These are phyloP conservation scores for Prionailurus bengalensis DNA, from an alignment of 2,113 vertebrate genomes.

Conservation along the genomic window DNA sequence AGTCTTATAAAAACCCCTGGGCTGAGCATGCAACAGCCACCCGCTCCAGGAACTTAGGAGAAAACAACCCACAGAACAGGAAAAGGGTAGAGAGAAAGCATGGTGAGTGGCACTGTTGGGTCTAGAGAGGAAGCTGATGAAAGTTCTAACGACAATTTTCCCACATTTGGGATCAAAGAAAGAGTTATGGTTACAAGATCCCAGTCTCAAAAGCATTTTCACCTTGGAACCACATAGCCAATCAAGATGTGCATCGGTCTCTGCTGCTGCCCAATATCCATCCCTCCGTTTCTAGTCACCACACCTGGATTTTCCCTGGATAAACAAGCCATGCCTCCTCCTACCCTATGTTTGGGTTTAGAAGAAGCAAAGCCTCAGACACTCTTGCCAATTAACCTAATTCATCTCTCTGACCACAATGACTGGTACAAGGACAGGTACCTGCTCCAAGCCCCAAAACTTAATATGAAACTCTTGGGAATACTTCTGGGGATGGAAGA, in stretches of 20 bases:
- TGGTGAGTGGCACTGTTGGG: not conserved
- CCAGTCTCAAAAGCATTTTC: not conserved
- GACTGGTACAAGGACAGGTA: not conserved
- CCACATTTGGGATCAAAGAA: not conserved
- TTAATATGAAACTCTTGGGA: not conserved
- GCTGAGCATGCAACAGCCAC: not conserved
- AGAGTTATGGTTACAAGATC: not conserved
- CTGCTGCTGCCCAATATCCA: not conserved
- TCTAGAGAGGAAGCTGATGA: not conserved
- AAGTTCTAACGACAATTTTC: not conserved
- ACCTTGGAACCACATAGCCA: not conserved
- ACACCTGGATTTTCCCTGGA: not conserved
- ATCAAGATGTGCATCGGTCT: not conserved
- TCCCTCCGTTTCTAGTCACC: not conserved
- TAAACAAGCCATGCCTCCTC: not conserved
- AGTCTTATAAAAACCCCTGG: conserved; percentile 36
- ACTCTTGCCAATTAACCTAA: not conserved
- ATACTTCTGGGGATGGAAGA: not conserved
- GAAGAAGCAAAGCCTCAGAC: too few relatives aligned
- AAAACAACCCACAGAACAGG: not conserved
- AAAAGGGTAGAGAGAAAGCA: not conserved
- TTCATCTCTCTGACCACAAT: not conserved
- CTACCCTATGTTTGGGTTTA: not conserved
- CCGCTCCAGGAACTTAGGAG: not conserved
- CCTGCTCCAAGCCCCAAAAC: not conserved